Conservation (phyloP, 1,140 invertebrate species). For the Scaptodrosophila lebanonensis region DNA sequence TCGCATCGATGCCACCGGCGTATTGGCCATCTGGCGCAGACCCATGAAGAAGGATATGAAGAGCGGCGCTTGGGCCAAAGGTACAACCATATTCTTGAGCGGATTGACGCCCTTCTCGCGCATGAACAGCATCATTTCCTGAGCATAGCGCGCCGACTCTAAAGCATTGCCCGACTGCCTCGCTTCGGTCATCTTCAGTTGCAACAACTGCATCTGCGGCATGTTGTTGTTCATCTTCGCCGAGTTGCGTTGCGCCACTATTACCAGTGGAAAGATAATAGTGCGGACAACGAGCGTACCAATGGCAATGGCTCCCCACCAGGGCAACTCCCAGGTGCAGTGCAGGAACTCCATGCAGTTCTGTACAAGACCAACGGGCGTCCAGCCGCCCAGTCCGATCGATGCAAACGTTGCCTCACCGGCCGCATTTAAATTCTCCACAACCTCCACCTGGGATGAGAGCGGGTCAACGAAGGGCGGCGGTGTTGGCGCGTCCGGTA, state of each 20-base stretch:
- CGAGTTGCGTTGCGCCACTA: slow-evolving; percentile 86
- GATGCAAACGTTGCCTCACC: slow-evolving; percentile 88
- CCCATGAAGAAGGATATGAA: slow-evolving; percentile 95
- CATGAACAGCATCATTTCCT: slow-evolving; percentile 89
- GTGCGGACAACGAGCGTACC: slow-evolving; percentile 87
- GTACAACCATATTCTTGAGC: slow-evolving; percentile 88
- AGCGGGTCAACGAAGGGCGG: slow-evolving; percentile 71
- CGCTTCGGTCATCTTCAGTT: slow-evolving; percentile 90
- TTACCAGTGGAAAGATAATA: slow-evolving; percentile 89
- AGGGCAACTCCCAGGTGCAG: slow-evolving; percentile 86
- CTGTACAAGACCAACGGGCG: slow-evolving; percentile 88
- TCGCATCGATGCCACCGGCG: slow-evolving; percentile 91
- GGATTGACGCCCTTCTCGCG: slow-evolving; percentile 88
- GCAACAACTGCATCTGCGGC: slow-evolving; percentile 87
- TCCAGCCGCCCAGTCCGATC: slow-evolving; percentile 87
- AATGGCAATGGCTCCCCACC: slow-evolving; percentile 91
- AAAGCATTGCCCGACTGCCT: slow-evolving; percentile 87
- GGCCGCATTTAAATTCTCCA: slow-evolving; percentile 78
- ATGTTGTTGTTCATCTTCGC: slow-evolving; percentile 88
- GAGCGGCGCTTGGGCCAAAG: slow-evolving; percentile 89
- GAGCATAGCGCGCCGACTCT: slow-evolving; percentile 84
- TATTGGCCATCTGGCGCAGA: slow-evolving; percentile 88
- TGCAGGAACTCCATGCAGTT: slow-evolving; percentile 89
- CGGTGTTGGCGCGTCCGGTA: slow-evolving; percentile 79
- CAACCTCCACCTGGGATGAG: slow-evolving; percentile 56